Base-by-base conservation (phyloP, 2,113 vertebrate species). In the Egretta garzetta region DNA sequence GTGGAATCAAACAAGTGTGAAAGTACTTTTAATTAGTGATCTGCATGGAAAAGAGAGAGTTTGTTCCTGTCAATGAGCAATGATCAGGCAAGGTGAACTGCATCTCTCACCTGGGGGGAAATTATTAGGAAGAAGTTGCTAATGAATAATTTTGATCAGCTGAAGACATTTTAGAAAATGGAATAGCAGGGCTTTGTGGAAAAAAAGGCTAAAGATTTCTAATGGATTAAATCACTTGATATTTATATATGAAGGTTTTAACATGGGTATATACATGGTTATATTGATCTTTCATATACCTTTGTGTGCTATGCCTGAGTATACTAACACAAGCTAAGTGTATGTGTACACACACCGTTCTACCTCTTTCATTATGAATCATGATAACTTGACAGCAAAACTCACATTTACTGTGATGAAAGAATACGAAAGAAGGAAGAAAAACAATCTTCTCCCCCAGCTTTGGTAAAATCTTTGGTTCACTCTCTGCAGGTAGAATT, bases 271-370 rank as follows among this genome's bases (percentile, higher is more conserved):
- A 45, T 30, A 20, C 19, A 21, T 22, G 16, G 56, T 84, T 64
- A 17, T 64, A 67, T 32, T 86, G 30, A 49, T 45, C 52, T 26
- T 82, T 4, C 4, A 39, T 62, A 33, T 49, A 22, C 50, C 53
- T 20, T 56, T 62, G 7, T 30, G 12, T 75, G 16, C 32, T 35
- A 1, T 39, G 8, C 12, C 32, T 67, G 21, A 22, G 3, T 28
- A 22, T 43, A n/a, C 30, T 47, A 41, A 33, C 23, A 62, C 7
- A 73, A 53, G 24, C 33, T 15, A 68, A 80, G 17, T 49, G 8
- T 41, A 37, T 26, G 13, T 59, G 13, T 23, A 7, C 12, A 23
- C 14, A 47, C 32, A 23, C 5, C 0, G 0, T n/a, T 52, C 24
- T 43, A 12, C 13, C 27, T 71, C 12, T 79, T 91, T 39, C 19